Conservation (phyloP, 2,888 invertebrate genomes). For the Epirrhoe alternata region DNA sequence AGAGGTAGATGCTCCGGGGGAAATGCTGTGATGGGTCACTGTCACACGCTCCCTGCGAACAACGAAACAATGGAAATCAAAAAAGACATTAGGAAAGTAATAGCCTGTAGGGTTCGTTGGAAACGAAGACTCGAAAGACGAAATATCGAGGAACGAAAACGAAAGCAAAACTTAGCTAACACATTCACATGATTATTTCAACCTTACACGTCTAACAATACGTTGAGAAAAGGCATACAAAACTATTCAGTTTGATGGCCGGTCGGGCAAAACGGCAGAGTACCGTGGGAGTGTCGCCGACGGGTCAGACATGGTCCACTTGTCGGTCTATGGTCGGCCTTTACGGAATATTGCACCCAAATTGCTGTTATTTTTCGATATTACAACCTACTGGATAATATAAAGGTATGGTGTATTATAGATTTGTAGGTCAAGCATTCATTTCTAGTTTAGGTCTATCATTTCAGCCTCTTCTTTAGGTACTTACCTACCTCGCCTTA, state of each 20-base stretch:
- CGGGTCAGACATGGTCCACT: constrained; percentile 56
- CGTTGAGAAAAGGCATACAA: constrained; percentile 48
- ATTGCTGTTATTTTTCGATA: constrained; percentile 30
- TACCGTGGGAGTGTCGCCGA: constrained; percentile 66
- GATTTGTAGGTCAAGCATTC: neutral
- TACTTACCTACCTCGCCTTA: neutral
- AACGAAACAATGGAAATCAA: neutral
- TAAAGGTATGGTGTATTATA: neutral
- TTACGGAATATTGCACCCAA: constrained; percentile 53
- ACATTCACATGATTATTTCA: constrained; percentile 25
- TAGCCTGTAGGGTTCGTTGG: neutral
- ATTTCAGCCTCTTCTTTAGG: neutral
- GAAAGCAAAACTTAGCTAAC: constrained; percentile 38
- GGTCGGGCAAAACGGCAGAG: constrained; percentile 43
- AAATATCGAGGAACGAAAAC: constrained; percentile 46
- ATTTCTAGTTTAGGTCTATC: neutral
- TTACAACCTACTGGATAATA: constrained; percentile 1
- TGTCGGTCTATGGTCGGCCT: constrained; percentile 48
- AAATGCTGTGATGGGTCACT: constrained; percentile 66
- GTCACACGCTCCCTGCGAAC: constrained; percentile 76
- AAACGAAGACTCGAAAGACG: neutral
- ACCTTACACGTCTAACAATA: constrained; percentile 45
- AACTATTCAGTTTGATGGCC: constrained; percentile 18
- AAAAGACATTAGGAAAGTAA: neutral
- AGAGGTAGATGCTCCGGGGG: constrained; percentile 50